Base-by-base conservation (phyloP, 2,888 invertebrate species). In the Cheilosia grossa region DNA sequence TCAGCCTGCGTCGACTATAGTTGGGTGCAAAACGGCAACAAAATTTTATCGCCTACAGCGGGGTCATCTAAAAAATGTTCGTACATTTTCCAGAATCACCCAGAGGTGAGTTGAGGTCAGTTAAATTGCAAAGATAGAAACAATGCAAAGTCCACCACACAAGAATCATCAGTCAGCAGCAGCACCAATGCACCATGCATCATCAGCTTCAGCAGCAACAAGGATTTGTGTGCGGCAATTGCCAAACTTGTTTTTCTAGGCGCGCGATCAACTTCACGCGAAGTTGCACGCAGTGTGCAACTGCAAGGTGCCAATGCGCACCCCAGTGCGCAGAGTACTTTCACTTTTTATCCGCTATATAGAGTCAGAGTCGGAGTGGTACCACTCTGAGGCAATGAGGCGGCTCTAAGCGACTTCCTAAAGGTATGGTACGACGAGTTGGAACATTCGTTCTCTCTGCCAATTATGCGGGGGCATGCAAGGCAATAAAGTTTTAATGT, bases 381-480 rank as follows among this genome's bases (percentile, higher is more conserved):
- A 66, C 66, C 49, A 33, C 37, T 21, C 21, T 21, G 51, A 78
- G 64, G 47, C 82, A 72, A 66, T 66, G 64, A 51, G 47, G 21
- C 37, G 51, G 64, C 53, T 53, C 6, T 17, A 51, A 61, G 70
- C 53, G n/a, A 56, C 82, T 82, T 79, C 82, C 82, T 79, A 58
- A 79, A 82, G 73, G 67, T 79, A 67, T 61, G 54, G 61, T 51
- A 53, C 58, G 53, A 9, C 30, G 9, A 30, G 30, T 30, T 9
- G 30, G 30, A 53, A 4, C 37, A 37, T 51, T 82, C 67, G 58
- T 30, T 66, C 24, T 53, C 47, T 64, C 63, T 54, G 80, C 83
- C 83, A 83, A 83, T 83, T 83, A 80, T 69, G 53, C 69, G 53
- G 59, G 69, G 59, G 69, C 79, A 73, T 74, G 66, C 74, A 59